Evolutionary conservation across 2,113 vertebrate genomes (phyloP), one percentile per base, ranked within the genome.

Genomic region (Rhadina sibilatrix): DNA sequence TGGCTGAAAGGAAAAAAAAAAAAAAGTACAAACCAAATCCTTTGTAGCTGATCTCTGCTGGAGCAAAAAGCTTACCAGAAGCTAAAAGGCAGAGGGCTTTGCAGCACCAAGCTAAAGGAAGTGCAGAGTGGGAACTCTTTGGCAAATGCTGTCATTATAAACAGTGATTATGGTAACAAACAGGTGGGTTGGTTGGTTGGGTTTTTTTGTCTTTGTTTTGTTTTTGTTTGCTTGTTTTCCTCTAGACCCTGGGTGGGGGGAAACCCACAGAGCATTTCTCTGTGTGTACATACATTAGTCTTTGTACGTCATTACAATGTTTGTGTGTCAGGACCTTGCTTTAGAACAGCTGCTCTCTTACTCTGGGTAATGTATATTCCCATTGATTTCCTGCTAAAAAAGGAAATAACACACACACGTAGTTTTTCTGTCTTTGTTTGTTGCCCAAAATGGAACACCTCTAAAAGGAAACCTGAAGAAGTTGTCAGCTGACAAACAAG

Each of bases 301-400:
- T 74, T 61, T 5, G 10, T 64, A 92, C 15, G 7, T 93, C 87
- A 89, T 12, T 40, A 42, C 30, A 61, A 37, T 49, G 74, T 92
- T 86, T 88, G 64, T 83, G 76, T 94, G 90, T 91, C 92, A 93
- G 83, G 90, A 95, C 60, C 85, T 77, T 60, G 37, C 83, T 83
- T 74, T n/a, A 70, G 44, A 96, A 87, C 89, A 94, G 89, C 86
- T 89, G 83, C 72, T 89, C 1, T 0, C 70, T 91, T 53, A 71
- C 66, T 93, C 56, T 72, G 70, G n/a, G 59, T 54, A 91, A 96
- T 56, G 63, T 66, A 86, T 83, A 89, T 74, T 77, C 79, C 70
- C 85, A 83, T 9, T 53, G 68, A 90, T 86, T 92, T 78, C 89
- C 79, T 66, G 60, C 52, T 96, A 78, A 86, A 95, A 94, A 94